These are phyloP conservation scores for Tinamus guttatus DNA, from an alignment of 2,113 vertebrate genomes.

Conservation along the genomic window DNA sequence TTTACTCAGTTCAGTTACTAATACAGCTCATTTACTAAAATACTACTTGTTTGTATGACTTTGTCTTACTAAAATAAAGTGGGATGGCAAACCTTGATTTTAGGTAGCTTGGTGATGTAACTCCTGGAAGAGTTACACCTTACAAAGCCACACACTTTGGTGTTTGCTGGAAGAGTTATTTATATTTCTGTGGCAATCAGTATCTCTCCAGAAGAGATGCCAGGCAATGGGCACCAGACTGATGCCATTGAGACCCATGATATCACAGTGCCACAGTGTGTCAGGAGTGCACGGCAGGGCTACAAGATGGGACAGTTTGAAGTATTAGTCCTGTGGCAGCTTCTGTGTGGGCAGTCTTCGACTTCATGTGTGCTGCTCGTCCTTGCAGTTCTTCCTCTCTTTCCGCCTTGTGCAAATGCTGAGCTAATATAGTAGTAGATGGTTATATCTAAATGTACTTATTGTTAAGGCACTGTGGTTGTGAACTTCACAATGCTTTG, in stretches of 20 bases:
- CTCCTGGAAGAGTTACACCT: background rate
- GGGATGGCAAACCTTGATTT: background rate
- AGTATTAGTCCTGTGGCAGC: background rate
- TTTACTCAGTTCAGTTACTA: background rate
- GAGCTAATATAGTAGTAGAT: background rate
- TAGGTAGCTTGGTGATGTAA: background rate
- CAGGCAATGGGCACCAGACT: background rate
- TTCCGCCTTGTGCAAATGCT: background rate
- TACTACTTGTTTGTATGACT: background rate
- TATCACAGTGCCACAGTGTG: background rate
- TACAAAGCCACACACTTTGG: no score
- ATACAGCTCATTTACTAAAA: background rate
- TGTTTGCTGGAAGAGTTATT: background rate
- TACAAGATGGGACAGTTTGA: background rate
- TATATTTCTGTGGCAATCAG: background rate
- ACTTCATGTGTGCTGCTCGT: background rate
- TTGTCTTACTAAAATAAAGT: background rate
- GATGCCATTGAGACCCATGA: background rate
- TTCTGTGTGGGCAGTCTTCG: background rate
- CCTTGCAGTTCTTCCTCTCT: background rate
- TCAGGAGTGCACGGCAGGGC: background rate
- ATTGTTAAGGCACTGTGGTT: background rate
- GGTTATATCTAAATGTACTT: background rate
- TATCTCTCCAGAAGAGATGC: background rate
- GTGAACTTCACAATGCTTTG: background rate